Percentiles rank a stretch among this genome's conserved stretches.
These are phyloP conservation scores for Amblyornis subalaris DNA, from an alignment of 2,113 vertebrate genomes.

Conservation along the genomic window DNA sequence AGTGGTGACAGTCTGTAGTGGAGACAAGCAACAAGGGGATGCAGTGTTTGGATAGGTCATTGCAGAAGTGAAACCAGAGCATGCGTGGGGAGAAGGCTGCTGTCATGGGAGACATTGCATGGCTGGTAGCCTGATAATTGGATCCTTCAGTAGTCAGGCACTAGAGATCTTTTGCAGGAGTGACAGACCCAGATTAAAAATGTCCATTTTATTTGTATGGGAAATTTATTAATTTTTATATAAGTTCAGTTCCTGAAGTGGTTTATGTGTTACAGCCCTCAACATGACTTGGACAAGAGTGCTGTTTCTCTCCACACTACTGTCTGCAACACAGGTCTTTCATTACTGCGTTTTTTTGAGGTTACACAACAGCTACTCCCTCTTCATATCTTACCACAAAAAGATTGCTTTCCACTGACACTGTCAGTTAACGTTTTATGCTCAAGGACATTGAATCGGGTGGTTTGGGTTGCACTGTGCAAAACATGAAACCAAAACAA, in stretches of 20 bases:
- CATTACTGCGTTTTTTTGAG: background rate
- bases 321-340: background rate
- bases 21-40: background rate
- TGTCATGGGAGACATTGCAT: accelerated
- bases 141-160: background rate
- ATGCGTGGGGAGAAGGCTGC: accelerated
- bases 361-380: background rate
- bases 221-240: background rate
- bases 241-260: background rate
- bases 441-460: background rate
- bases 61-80: background rate
- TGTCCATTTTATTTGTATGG: background rate
- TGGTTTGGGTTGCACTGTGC: background rate
- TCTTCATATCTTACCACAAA: background rate
- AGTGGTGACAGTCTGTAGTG: background rate
- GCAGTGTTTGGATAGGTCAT: background rate
- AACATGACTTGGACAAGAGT: background rate
- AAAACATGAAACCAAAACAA: background rate
- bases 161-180: background rate
- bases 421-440: background rate
- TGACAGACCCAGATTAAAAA: background rate
- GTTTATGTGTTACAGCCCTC: background rate
- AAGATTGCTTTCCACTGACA: background rate
- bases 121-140: background rate
- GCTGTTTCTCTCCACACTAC: background rate